These are phyloP conservation scores for Coregonus ussuriensis DNA, from an alignment of 2,797 vertebrate genomes.

Conservation along the genomic window DNA sequence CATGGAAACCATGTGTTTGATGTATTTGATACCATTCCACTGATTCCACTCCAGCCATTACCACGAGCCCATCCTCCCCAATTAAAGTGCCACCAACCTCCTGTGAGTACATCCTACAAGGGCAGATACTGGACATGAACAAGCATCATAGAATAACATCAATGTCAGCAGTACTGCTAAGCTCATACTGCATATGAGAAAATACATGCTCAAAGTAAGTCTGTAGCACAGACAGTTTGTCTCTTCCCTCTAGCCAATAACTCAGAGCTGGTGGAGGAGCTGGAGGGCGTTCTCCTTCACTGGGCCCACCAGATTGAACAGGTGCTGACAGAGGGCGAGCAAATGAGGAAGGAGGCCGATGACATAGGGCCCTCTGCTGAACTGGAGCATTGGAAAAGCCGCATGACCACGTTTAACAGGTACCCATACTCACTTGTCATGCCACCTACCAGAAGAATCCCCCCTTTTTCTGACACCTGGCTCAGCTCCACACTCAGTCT, in stretches of 20 bases:
- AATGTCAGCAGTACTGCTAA: background rate
- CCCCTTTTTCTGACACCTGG: background rate
- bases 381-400: slow-evolving; percentile 82
- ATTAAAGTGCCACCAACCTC: too few species aligned
- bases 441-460: background rate
- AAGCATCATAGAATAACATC: background rate
- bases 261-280: slow-evolving; percentile 73
- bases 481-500: background rate
- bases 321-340: slow-evolving; percentile 79
- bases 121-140: background rate
- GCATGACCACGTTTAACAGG: slow-evolving; percentile 74
- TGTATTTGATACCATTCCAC: too few species aligned
- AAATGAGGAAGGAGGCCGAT: slow-evolving; percentile 82
- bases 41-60: too few species aligned
- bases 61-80: too few species aligned
- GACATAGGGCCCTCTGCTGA: slow-evolving; percentile 81
- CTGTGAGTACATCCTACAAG: background rate
- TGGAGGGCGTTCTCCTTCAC: slow-evolving; percentile 70
- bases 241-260: slow-evolving; percentile 41
- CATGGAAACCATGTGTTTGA: too few species aligned
- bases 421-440: background rate
- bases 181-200: background rate
- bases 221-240: background rate
- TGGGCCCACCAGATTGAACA: slow-evolving; percentile 83
- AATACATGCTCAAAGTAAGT: background rate